Conservation (phyloP, 2,797 vertebrate species). For the Holocentrus rufus region DNA sequence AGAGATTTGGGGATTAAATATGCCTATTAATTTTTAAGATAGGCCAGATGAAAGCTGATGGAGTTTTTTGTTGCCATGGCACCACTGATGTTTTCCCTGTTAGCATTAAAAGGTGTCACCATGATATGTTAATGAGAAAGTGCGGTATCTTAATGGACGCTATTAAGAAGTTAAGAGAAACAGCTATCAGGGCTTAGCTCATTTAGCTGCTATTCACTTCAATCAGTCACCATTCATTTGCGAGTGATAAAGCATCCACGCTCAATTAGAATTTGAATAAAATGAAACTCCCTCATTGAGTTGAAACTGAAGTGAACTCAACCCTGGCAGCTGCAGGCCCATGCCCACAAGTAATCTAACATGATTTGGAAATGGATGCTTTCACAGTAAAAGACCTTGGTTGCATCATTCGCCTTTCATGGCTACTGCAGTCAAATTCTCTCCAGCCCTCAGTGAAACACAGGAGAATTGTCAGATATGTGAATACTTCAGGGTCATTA, state of each 20-base stretch:
- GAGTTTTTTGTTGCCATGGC: not conserved
- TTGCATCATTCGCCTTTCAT: conserved; percentile 55
- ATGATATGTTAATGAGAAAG: not conserved
- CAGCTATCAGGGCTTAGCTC: not conserved
- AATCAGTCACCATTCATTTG: too few species aligned
- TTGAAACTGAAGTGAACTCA: not conserved
- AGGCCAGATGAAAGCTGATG: too few species aligned
- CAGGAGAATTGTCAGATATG: not conserved
- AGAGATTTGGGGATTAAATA: too few species aligned
- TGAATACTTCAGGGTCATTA: conserved; percentile 13
- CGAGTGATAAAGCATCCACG: too few species aligned
- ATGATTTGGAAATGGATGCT: not conserved
- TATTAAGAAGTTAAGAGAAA: not conserved
- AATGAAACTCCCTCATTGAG: too few species aligned
- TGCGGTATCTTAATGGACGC: not conserved
- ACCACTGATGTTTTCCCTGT: not conserved
- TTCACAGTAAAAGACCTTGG: conserved; percentile 24
- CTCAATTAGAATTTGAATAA: too few species aligned
- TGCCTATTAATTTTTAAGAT: too few species aligned
- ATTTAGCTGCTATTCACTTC: not conserved
- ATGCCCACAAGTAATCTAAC: not conserved
- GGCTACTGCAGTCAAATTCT: not conserved
- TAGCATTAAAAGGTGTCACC: not conserved
- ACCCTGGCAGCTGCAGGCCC: not conserved
- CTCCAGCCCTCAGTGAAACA: not conserved